A percentile compares a stretch with the other conserved stretches of the same genome.
Conservation (phyloP, 2,888 invertebrate genomes). For the Eristalinus aeneus region DNA sequence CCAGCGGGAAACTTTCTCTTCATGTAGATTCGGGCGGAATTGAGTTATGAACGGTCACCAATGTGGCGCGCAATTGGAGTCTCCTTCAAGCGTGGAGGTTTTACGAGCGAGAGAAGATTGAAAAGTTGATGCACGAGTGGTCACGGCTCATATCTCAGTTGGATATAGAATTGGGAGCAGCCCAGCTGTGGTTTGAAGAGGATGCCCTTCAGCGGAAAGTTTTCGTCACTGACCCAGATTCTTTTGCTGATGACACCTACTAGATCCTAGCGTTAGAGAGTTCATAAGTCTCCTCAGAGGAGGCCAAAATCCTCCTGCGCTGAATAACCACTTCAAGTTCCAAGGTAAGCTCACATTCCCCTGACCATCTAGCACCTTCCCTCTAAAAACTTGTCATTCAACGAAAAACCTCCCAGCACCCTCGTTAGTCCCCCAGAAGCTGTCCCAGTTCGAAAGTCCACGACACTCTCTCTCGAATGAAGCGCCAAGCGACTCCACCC, state of each 20-base stretch:
- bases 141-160: not conserved
- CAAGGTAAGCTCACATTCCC: not conserved
- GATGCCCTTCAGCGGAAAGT: no score
- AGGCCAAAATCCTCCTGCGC: not conserved
- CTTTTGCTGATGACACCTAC: no score
- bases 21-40: not conserved
- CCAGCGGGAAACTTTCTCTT: not conserved
- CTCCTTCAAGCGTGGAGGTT: slow-evolving; percentile 29
- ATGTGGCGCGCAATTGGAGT: slow-evolving; percentile 9
- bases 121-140: slow-evolving; percentile 10
- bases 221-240: no score
- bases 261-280: no score
- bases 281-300: no score
- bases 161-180: not conserved
- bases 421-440: not conserved
- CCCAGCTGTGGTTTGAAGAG: no score
- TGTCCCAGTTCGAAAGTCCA: not conserved
- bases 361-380: not conserved
- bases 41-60: slow-evolving; percentile 20
- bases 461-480: not conserved
- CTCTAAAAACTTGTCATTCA: not conserved
- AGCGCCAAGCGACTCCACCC: not conserved
- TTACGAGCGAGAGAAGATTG: slow-evolving; percentile 44
- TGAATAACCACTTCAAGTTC: not conserved
- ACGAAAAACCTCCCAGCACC: not conserved